Evolutionary conservation across 2,888 invertebrate genomes (phyloP).

Genomic region (Prosapia bicincta): DNA sequence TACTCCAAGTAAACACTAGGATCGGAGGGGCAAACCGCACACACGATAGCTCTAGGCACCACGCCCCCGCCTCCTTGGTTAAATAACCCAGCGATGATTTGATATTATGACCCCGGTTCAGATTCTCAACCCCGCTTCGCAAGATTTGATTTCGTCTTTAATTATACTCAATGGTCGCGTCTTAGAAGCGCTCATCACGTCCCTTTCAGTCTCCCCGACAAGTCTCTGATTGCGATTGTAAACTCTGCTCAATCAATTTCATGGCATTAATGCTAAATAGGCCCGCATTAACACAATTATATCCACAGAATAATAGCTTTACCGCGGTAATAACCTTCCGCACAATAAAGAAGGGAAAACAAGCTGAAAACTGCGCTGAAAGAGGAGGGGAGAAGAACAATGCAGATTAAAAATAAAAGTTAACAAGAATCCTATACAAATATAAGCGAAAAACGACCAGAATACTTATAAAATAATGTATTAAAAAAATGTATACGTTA

Average conservation of each 20-base stretch:
- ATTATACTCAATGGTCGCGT: not conserved
- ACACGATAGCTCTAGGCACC: not conserved
- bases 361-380: no score
- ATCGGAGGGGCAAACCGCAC: not conserved
- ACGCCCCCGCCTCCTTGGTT: not conserved
- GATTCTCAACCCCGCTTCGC: not conserved
- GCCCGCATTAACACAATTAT: not conserved
- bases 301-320: not conserved
- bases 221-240: not conserved
- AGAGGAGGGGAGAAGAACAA: no score
- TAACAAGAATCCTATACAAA: no score
- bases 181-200: not conserved
- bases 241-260: not conserved
- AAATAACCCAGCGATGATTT: not conserved
- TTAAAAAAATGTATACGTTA: no score
- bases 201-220: not conserved
- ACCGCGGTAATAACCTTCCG: no score
- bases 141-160: constrained; percentile 2
- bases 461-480: no score
- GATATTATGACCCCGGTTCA: not conserved
- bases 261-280: not conserved
- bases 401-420: no score
- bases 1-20: not conserved
- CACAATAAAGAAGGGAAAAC: no score
- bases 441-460: no score